Percentiles rank a stretch among this genome's conserved stretches.
Conservation (phyloP, 1,140 invertebrate genomes). For the Leguminivora glycinivorella region DNA sequence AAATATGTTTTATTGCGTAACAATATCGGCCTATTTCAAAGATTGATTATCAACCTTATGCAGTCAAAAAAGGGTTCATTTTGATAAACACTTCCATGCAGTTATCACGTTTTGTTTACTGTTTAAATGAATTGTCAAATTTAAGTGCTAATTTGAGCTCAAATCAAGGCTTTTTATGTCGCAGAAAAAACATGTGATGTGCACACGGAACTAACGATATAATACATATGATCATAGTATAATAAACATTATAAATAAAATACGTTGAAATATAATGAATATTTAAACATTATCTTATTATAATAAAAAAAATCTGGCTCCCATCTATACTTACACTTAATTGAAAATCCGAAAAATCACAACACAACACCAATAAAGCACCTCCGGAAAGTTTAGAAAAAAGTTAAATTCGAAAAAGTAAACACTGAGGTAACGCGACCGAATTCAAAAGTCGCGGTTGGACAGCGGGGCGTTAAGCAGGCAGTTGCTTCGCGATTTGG, state of each 20-base stretch:
- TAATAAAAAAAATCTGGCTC: not conserved
- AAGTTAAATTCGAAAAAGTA: constrained; percentile 11
- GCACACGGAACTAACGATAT: not conserved
- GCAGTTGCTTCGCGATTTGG: not conserved
- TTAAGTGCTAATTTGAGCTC: not conserved
- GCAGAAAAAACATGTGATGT: not conserved
- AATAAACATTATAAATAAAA: too few relatives aligned
- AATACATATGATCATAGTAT: not conserved
- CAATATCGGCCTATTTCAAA: not conserved
- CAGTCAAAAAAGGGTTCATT: not conserved
- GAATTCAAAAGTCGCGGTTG: not conserved
- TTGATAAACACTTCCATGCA: not conserved
- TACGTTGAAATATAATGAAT: too few relatives aligned
- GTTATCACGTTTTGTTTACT: not conserved
- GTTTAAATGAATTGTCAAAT: not conserved
- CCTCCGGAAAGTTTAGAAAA: not conserved
- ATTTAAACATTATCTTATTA: too few relatives aligned
- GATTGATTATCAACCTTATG: not conserved
- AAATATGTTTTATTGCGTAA: not conserved
- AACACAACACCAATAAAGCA: constrained; percentile 11
- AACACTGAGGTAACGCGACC: not conserved
- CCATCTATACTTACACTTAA: not conserved
- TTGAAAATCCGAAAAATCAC: not conserved
- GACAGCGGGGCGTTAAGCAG: not conserved
- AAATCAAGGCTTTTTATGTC: not conserved